These are phyloP conservation scores for Papilio dardanus DNA, from an alignment of 1,140 invertebrate genomes.

Conservation along the genomic window DNA sequence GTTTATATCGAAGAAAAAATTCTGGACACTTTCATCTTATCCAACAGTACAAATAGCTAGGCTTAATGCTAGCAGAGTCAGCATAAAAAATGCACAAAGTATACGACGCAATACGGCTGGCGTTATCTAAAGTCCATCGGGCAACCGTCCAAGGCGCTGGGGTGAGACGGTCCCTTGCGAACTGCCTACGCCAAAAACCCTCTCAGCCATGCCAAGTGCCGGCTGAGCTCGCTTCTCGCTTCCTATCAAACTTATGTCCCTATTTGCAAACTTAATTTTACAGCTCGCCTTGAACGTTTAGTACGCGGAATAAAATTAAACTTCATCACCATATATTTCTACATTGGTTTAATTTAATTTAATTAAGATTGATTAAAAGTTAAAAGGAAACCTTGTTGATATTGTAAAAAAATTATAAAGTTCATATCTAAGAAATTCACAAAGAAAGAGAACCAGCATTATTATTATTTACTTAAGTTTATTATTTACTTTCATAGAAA, in stretches of 20 bases:
- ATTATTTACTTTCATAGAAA: neutral
- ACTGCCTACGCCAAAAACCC: constrained; percentile 56
- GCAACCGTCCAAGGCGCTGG: constrained; percentile 67
- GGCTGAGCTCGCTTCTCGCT: constrained; percentile 5
- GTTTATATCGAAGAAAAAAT: neutral
- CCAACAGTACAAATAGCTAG: neutral
- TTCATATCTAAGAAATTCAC: no score
- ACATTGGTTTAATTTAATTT: no score
- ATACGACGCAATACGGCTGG: constrained; percentile 53
- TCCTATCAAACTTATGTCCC: constrained; percentile 13
- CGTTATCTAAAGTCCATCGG: constrained; percentile 71
- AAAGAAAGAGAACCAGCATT: neutral
- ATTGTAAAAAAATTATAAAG: no score
- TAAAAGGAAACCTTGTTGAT: no score
- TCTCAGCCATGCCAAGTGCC: constrained; percentile 60
- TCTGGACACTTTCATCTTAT: neutral
- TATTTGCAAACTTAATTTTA: constrained; percentile 28
- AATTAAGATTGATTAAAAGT: no score
- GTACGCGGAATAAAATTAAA: neutral
- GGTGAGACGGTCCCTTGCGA: constrained; percentile 45
- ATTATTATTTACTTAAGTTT: neutral
- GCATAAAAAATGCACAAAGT: constrained; percentile 25
- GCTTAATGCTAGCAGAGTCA: constrained; percentile 11
- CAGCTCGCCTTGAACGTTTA: neutral
- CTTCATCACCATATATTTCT: neutral